Base-by-base conservation (phyloP, 1,140 invertebrate species). In the Drepana arcuata region DNA sequence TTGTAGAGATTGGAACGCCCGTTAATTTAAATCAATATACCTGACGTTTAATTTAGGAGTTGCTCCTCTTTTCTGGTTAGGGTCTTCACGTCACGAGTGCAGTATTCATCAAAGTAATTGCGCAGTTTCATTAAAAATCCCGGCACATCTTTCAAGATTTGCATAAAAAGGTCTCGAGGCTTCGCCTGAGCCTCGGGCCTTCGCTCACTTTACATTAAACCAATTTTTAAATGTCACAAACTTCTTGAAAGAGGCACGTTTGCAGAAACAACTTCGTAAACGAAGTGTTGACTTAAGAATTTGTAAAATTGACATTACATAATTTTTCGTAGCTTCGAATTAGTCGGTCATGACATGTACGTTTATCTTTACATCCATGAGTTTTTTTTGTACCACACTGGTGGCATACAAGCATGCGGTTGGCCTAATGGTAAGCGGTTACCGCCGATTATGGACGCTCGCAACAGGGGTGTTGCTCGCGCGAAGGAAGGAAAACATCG, bases 101-200 rank as follows among this genome's bases (percentile, higher is more conserved):
- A 57, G 50, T 60, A 64, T 73, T 59, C 61, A 75, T 75, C 68
- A 72, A 68, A 67, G 66, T 63, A 69, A 75, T 70, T 64, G 65
- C 59, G 47, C 52, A 61, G 57, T 75, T 61, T 67, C 71, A 70
- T 75, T 72, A 68, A 60, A 61, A 72, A 59, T 58, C 66, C 56
- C 48, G 51, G 61, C 71, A 72, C 71, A 70, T 75, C 62, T 42
- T 62, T 51, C 53, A 62, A 56, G 61, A 75, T 75, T 75, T 75
- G 48, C 71, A 75, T 72, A 74, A 75, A 68, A 75, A 69, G 68
- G 61, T 64, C 58, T 50, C 48, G 29, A 41, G 57, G 58, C 57
- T 49, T 30, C 32, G 40, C 30, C 30, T 32, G 41, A 31, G 37
- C 45, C 24, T 10, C n/a, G n/a, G 35, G 38, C 48, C 34, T 32